Conservation (phyloP, 2,797 vertebrate species). For the Eulemur rubriventer region DNA sequence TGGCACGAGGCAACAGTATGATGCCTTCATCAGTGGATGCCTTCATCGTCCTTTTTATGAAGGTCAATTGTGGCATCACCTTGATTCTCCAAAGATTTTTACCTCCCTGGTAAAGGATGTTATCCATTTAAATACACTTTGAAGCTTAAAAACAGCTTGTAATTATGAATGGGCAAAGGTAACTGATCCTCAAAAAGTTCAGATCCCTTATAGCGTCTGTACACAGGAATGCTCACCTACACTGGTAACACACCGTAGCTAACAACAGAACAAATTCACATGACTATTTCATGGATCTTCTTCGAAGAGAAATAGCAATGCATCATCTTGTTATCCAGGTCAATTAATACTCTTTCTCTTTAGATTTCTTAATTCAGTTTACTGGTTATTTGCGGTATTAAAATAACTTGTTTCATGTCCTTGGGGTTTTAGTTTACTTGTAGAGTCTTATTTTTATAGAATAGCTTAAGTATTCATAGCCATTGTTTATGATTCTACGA, state of each 20-base stretch:
- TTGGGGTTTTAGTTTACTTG: not conserved
- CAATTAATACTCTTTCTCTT: not conserved
- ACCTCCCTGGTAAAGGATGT: not conserved
- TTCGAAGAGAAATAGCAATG: not conserved
- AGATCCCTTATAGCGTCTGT: not conserved
- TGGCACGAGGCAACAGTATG: not conserved
- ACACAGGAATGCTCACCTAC: not conserved
- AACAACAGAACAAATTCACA: not conserved
- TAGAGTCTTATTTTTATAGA: not conserved
- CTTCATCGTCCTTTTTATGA: not conserved
- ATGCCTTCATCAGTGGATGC: not conserved
- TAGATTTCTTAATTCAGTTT: not conserved
- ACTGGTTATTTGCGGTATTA: not conserved
- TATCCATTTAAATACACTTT: not conserved
- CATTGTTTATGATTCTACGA: not conserved
- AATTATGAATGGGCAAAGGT: not conserved
- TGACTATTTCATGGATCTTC: not conserved
- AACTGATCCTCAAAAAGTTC: not conserved
- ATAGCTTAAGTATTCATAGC: not conserved
- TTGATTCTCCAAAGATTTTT: not conserved
- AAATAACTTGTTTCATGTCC: not conserved
- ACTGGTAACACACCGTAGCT: not conserved
- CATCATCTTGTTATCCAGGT: not conserved
- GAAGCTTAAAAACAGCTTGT: not conserved
- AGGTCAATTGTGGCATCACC: not conserved